Conservation (phyloP, 2,113 vertebrate genomes). For the Riparia riparia region DNA sequence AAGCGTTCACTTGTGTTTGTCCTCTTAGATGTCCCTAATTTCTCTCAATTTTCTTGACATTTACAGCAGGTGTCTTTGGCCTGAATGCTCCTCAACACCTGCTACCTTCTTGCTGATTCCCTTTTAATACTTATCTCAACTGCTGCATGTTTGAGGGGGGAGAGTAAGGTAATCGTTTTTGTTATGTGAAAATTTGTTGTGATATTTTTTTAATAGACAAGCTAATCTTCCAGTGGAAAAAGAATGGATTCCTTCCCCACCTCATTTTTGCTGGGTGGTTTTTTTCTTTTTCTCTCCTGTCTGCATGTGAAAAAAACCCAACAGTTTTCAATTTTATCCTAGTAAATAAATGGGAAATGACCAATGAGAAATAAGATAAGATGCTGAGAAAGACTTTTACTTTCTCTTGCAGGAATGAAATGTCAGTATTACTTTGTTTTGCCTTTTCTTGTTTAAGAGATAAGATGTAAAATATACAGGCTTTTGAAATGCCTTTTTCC, state of each 20-base stretch:
- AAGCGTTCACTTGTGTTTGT: background rate
- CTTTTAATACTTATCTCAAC: background rate
- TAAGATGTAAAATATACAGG: background rate
- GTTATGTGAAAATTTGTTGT: background rate
- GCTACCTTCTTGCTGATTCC: background rate
- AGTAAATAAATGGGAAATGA: background rate
- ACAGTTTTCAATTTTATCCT: background rate
- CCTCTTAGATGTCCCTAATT: background rate
- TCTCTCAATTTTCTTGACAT: constrained; percentile 35
- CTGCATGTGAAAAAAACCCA: fast-evolving
- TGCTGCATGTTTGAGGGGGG: fast-evolving
- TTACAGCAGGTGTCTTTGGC: constrained; percentile 14
- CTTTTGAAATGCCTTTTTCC: background rate
- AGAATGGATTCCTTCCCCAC: background rate
- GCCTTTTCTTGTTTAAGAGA: background rate
- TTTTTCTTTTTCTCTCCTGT: background rate
- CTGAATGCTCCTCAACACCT: background rate
- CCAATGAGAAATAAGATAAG: background rate
- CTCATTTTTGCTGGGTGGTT: background rate
- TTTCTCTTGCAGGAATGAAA: background rate
- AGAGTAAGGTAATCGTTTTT: background rate
- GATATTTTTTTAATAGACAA: background rate
- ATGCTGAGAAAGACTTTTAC: background rate
- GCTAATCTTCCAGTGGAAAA: background rate
- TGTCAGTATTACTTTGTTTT: background rate